Conservation (phyloP, 2,113 vertebrate species). For the Nanger granti region DNA sequence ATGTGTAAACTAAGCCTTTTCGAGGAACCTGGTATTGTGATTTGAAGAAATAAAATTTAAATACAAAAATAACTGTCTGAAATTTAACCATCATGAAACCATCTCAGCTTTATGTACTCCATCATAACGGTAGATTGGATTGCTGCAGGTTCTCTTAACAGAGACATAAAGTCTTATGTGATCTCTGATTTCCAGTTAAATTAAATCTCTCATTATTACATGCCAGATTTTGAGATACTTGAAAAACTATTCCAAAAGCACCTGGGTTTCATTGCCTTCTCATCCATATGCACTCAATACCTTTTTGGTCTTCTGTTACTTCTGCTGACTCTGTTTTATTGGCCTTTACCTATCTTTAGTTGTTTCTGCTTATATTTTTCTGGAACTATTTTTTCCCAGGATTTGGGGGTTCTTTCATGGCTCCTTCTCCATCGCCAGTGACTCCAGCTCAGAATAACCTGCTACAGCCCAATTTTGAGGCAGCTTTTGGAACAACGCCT, state of each 20-base stretch:
- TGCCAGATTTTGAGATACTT: background rate
- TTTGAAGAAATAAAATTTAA: slow-evolving; percentile 9
- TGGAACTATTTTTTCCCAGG: slow-evolving; percentile 64
- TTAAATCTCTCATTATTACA: background rate
- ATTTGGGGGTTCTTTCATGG: slow-evolving; percentile 85
- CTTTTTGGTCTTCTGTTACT: background rate
- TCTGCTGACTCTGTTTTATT: background rate
- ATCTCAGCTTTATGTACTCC: background rate
- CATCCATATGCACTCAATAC: background rate
- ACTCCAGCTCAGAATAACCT: slow-evolving; percentile 87
- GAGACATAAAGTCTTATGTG: background rate
- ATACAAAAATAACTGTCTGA: background rate
- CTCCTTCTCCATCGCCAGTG: slow-evolving; percentile 83
- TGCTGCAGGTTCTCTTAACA: background rate
- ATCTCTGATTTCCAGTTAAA: background rate
- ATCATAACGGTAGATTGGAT: background rate
- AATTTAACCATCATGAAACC: background rate
- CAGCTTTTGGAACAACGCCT: slow-evolving; percentile 81
- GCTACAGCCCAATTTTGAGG: slow-evolving; percentile 85
- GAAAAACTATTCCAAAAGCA: background rate
- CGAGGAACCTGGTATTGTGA: background rate
- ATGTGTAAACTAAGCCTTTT: background rate
- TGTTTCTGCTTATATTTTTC: slow-evolving; percentile 29
- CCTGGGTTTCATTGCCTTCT: background rate
- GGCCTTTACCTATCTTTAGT: background rate